Base-by-base conservation (phyloP, 2,888 invertebrate genomes). In the Osmoderma eremita region DNA sequence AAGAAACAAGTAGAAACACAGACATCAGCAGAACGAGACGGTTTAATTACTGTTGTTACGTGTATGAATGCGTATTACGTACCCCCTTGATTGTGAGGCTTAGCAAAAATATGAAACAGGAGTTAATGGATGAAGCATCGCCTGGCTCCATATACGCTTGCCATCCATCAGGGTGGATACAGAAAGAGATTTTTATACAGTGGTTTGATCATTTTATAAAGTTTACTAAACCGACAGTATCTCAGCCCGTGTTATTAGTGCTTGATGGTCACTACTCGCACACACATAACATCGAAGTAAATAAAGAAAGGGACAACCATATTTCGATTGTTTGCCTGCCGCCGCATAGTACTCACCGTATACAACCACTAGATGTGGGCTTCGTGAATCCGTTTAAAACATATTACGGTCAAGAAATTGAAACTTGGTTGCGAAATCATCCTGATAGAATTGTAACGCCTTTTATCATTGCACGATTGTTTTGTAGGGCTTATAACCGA, bases 231-330 rank as follows among this genome's bases (percentile, higher is more conserved):
- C 17, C 56, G 8, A 65, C 66, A 38, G 3, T 5, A 42, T 42
- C 13, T 3, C 67, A 68, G 54, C 67, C 65, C 36, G 39, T 64
- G 6, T 71, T 71, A 18, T 20, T 71, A 30, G 36, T 58, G 1
- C 15, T 71, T 1, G 58, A 68, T 49, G 67, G 66, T 64, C 45
- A 50, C 13, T 42, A 30, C 30, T 4, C 30, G 3, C 56, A 56
- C 17, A 39, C 17, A 6, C 6, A 1, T 10, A 39, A 39, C 10
- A 15, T 38, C 10, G 8, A 12, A 6, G 8, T 56, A 5, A 38
- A 56, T 12, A 56, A 38, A 17, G 56, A 38, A 15, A n/a, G 56
- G 15, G 39, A 39, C 6, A 56, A 56, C 15, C 12, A 20, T 38
- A 17, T 56, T 12, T n/a, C 17, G 8, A 41, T 41, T n/a, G 12